Conservation (phyloP, 2,888 invertebrate species). For the Tenthredo notha region DNA sequence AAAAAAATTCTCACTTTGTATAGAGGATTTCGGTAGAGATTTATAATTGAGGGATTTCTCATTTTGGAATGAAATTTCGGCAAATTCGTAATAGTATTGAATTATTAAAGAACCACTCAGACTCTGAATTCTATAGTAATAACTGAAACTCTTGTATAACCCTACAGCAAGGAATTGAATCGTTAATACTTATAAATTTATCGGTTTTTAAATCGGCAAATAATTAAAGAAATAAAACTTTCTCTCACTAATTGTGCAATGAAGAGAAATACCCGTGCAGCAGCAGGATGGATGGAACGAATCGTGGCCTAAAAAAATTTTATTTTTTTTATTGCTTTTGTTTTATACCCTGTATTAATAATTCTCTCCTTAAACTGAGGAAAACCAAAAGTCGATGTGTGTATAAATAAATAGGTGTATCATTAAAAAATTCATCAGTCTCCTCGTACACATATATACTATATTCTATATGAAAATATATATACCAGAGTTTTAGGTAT, state of each 20-base stretch:
- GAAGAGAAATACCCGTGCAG: neutral
- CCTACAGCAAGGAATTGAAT: no score
- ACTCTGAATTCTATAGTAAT: neutral
- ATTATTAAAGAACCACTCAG: neutral
- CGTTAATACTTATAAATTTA: neutral
- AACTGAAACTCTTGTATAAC: neutral
- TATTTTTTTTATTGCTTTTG: neutral
- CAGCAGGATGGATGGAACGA: neutral
- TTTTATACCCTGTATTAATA: neutral
- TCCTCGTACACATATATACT: neutral
- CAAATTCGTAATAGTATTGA: neutral
- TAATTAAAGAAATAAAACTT: slow-evolving; percentile 8
- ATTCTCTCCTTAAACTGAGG: neutral
- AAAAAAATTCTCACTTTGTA: no score
- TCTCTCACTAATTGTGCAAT: neutral
- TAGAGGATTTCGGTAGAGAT: neutral
- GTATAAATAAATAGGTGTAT: neutral
- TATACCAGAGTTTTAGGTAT: neutral
- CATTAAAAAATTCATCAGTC: neutral
- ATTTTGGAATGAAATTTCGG: neutral
- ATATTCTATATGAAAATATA: neutral
- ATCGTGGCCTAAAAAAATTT: neutral
- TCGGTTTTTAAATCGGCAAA: neutral
- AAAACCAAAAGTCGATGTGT: neutral
- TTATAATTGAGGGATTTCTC: neutral